Conservation (phyloP, 2,797 vertebrate species). For the Myotis myotis region DNA sequence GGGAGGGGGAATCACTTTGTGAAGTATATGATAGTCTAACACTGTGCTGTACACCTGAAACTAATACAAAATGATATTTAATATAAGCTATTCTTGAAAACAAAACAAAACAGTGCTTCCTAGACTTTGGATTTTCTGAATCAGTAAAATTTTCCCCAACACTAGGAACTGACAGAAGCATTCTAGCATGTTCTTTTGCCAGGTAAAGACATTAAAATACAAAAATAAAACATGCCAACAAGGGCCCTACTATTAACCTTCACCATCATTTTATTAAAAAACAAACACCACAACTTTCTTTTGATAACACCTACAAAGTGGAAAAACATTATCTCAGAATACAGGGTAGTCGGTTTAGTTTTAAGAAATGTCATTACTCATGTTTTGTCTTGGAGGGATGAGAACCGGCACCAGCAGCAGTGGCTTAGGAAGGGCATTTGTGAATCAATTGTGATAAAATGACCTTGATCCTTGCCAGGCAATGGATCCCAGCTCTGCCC, state of each 20-base stretch:
- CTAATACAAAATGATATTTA: background rate
- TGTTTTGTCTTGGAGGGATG: background rate
- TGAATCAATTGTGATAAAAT: background rate
- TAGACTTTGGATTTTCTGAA: conserved; percentile 5
- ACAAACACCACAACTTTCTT: background rate
- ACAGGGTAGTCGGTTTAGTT: background rate
- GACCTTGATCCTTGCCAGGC: background rate
- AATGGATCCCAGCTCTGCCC: background rate
- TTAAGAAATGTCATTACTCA: background rate
- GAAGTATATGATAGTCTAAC: background rate
- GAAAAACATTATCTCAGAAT: background rate
- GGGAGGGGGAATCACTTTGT: background rate
- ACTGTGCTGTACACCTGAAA: background rate
- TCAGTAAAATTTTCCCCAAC: background rate
- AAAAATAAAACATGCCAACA: background rate
- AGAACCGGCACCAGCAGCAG: background rate
- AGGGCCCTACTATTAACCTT: background rate
- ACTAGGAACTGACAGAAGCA: background rate
- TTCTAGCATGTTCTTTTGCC: background rate
- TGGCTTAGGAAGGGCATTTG: background rate
- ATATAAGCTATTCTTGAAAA: background rate
- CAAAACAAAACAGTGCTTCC: background rate
- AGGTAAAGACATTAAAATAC: background rate
- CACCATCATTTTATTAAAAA: background rate
- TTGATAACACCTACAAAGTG: background rate